Conservation (phyloP, 2,797 vertebrate genomes). For the Triplophysa bombifrons region DNA sequence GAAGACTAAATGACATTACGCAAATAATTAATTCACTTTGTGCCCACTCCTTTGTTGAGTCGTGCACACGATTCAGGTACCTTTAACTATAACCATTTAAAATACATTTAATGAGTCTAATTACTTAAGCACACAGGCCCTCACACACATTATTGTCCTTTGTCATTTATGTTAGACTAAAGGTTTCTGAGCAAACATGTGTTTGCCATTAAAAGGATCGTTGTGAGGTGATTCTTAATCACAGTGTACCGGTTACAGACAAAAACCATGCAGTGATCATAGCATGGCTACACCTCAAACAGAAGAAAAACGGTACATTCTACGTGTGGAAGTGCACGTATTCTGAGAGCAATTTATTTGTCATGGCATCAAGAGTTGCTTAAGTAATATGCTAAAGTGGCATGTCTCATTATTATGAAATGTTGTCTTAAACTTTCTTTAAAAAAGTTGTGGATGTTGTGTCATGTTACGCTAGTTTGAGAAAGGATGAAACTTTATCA, state of each 20-base stretch:
- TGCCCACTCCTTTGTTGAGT: slow-evolving; percentile 25
- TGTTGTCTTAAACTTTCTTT: background rate
- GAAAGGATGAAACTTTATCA: background rate
- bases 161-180: slow-evolving; percentile 9
- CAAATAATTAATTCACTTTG: slow-evolving; percentile 11
- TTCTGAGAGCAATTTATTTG: background rate
- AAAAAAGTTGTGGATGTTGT: background rate
- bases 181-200: slow-evolving; percentile 21
- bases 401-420: background rate
- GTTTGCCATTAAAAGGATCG: slow-evolving; percentile 39
- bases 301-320: background rate
- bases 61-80: background rate
- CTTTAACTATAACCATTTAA: slow-evolving; percentile 16
- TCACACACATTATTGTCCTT: slow-evolving; percentile 7
- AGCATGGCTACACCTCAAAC: slow-evolving; percentile 7
- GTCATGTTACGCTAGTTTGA: background rate
- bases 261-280: slow-evolving; percentile 21
- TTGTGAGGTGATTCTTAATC: slow-evolving; percentile 26
- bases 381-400: background rate
- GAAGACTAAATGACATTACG: slow-evolving; percentile 1
- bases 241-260: background rate
- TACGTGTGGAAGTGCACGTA: slow-evolving; percentile 38
- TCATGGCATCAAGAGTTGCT: background rate
- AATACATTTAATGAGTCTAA: slow-evolving; percentile 24
- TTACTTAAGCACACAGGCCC: slow-evolving; percentile 10